Evolutionary conservation across 2,113 vertebrate species (phyloP).

Genomic region (Epinephelus moara): DNA sequence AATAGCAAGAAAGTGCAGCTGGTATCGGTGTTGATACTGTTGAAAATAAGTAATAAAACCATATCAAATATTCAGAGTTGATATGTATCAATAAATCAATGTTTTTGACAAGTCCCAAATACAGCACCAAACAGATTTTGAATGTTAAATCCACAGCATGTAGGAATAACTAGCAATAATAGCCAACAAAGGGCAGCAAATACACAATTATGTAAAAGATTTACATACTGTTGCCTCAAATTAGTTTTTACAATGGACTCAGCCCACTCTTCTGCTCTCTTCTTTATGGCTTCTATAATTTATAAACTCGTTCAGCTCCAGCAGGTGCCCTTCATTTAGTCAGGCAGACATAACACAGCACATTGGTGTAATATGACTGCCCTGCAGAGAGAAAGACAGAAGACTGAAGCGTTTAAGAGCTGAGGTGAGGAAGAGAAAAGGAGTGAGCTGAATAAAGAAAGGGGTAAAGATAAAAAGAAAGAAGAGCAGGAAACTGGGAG

Average conservation of each 20-base stretch:
- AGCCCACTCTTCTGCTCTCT: not conserved
- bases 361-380: not conserved
- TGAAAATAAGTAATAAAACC: too few species aligned
- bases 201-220: not conserved
- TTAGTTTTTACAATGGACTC: not conserved
- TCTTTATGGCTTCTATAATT: conserved; percentile 17
- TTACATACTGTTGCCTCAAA: not conserved
- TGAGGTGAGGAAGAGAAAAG: not conserved
- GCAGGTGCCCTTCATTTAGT: conserved; percentile 15
- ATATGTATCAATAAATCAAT: too few species aligned
- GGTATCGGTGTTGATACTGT: too few species aligned
- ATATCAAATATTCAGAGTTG: too few species aligned
- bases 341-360: not conserved
- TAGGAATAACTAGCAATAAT: not conserved
- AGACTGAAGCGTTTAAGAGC: not conserved
- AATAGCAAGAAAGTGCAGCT: too few species aligned
- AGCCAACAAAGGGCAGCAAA: conserved; percentile 6
- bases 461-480: not conserved
- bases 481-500: not conserved
- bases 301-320: conserved; percentile 19
- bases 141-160: not conserved
- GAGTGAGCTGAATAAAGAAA: not conserved
- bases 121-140: not conserved
- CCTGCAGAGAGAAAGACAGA: not conserved
- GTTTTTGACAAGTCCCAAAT: too few species aligned